Percentiles rank a stretch among this genome's conserved stretches.
These are phyloP conservation scores for Prolemur simus DNA, from an alignment of 2,113 vertebrate genomes.

Conservation along the genomic window DNA sequence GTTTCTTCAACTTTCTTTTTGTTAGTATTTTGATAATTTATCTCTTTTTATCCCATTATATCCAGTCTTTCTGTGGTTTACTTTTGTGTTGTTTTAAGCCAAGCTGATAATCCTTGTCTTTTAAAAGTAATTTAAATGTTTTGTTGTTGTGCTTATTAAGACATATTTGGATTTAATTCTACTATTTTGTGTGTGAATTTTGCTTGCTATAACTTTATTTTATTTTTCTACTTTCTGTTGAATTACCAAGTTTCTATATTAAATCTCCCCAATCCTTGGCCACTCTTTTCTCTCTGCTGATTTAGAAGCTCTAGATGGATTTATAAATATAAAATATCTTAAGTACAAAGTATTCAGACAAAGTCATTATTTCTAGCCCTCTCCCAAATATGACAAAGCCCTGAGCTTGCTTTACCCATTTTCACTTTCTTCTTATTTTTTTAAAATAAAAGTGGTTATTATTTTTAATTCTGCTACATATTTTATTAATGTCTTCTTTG, in stretches of 20 bases:
- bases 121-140: constrained; percentile 16
- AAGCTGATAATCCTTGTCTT: background rate
- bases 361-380: background rate
- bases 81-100: constrained; percentile 24
- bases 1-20: background rate
- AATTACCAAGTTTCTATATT: background rate
- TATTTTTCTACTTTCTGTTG: background rate
- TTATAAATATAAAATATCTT: constrained; percentile 21
- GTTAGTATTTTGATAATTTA: constrained; percentile 2
- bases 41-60: background rate
- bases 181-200: background rate
- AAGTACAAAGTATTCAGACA: background rate
- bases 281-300: background rate
- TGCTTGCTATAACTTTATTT: background rate
- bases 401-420: background rate
- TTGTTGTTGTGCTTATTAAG: background rate
- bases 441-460: background rate
- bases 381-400: background rate
- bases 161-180: constrained; percentile 17
- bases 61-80: background rate
- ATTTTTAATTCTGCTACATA: background rate
- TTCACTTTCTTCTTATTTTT: background rate
- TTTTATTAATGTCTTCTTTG: constrained; percentile 15
- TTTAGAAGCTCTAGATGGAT: background rate
- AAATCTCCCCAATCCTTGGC: background rate